These are phyloP conservation scores for Butorides virescens DNA, from an alignment of 2,113 vertebrate genomes.

Conservation along the genomic window DNA sequence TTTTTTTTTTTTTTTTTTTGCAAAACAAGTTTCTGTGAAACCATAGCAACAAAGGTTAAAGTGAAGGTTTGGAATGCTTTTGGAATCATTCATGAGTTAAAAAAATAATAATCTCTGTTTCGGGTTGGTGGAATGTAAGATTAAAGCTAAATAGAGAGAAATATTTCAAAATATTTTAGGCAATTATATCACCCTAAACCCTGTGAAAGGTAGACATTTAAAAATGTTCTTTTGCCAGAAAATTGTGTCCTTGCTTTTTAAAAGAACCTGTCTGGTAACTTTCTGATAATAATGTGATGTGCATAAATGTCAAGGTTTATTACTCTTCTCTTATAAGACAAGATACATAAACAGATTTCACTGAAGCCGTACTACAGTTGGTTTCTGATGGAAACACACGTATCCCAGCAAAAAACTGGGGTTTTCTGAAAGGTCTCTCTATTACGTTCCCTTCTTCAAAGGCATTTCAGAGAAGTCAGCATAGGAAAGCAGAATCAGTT, in stretches of 20 bases:
- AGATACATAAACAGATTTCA: background rate
- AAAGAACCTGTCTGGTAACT: background rate
- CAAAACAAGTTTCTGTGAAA: conserved; percentile 44
- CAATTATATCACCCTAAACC: background rate
- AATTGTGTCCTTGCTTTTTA: background rate
- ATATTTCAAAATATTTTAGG: background rate
- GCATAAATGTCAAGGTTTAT: background rate
- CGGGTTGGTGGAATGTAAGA: background rate
- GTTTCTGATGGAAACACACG: background rate
- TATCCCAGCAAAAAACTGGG: background rate
- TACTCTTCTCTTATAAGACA: background rate
- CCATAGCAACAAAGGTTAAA: conserved; percentile 17
- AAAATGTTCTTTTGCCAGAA: background rate
- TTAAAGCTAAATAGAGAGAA: background rate
- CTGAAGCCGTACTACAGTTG: background rate
- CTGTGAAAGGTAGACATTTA: background rate
- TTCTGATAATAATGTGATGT: background rate
- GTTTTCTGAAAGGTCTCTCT: background rate
- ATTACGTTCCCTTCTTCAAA: background rate
- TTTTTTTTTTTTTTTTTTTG: background rate
- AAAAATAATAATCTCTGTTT: background rate
- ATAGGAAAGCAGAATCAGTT: background rate
- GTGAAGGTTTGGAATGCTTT: conserved; percentile 27
- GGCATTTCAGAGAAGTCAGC: background rate
- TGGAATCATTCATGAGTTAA: conserved; percentile 6